Evolutionary conservation across 2,797 vertebrate species (phyloP).

Genomic region (Darevskia nairensis): DNA sequence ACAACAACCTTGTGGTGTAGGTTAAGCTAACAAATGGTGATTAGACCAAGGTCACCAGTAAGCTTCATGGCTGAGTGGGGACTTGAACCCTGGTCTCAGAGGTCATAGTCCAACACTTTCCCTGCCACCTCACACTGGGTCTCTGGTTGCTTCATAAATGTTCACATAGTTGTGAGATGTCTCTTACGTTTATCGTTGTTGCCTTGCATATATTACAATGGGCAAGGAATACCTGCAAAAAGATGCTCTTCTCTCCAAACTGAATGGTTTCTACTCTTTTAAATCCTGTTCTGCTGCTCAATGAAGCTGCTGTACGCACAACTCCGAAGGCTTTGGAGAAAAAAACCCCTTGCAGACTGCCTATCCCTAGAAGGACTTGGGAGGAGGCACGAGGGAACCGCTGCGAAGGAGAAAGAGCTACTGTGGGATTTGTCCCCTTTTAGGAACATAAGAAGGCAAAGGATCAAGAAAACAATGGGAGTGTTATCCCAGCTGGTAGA

Average conservation of each 20-base stretch:
- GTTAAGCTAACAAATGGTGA: no score
- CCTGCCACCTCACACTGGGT: no score
- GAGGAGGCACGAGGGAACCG: neutral
- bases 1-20: no score
- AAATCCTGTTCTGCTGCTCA: neutral
- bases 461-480: slow-evolving; percentile 44
- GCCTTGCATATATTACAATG: neutral
- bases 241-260: neutral
- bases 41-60: no score
- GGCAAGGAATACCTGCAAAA: neutral
- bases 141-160: neutral
- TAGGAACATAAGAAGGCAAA: neutral
- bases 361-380: neutral
- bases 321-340: neutral
- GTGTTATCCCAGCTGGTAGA: slow-evolving; percentile 33
- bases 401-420: slow-evolving; percentile 18
- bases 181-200: neutral
- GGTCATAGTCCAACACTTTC: no score
- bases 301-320: neutral
- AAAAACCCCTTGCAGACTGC: neutral
- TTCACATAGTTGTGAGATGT: neutral
- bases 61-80: no score
- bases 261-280: neutral
- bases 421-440: neutral
- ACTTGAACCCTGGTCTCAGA: no score